Conservation (phyloP, 2,888 invertebrate genomes). For the Oligia fasciuncula region DNA sequence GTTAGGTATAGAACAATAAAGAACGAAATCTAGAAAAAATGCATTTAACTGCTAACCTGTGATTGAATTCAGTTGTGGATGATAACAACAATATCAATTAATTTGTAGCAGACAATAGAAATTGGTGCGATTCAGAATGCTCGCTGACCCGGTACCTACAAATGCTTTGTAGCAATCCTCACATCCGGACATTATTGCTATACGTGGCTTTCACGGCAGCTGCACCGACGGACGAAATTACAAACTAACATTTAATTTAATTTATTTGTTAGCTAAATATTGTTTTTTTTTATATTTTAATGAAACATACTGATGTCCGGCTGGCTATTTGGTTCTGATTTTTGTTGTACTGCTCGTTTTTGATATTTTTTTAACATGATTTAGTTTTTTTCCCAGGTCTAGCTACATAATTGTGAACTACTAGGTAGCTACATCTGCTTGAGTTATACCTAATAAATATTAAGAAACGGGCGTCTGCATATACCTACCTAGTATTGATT, state of each 20-base stretch:
- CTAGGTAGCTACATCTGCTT: neutral
- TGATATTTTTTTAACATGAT: too few species aligned
- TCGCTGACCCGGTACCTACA: slow-evolving; percentile 33
- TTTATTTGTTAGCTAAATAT: slow-evolving; percentile 10
- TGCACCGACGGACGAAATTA: slow-evolving; percentile 19
- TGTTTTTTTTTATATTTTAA: neutral
- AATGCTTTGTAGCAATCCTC: slow-evolving; percentile 52
- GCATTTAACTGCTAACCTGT: neutral
- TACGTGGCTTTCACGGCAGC: slow-evolving; percentile 31
- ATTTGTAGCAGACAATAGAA: slow-evolving; percentile 17
- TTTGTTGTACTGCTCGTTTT: neutral
- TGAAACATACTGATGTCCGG: neutral
- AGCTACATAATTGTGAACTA: neutral
- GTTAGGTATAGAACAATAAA: neutral
- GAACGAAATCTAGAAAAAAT: neutral
- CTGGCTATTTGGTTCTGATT: neutral
- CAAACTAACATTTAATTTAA: neutral
- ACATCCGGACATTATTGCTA: slow-evolving; percentile 43
- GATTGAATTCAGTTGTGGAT: slow-evolving; percentile 13
- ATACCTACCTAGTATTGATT: neutral
- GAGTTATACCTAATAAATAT: neutral
- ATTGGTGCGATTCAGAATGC: slow-evolving; percentile 25
- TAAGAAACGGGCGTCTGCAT: neutral
- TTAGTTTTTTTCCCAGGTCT: neutral
- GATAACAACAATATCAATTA: slow-evolving; percentile 20